Evolutionary conservation across 2,797 vertebrate genomes (phyloP), one percentile per base, ranked within the genome.

Genomic region (Hirundo rustica): DNA sequence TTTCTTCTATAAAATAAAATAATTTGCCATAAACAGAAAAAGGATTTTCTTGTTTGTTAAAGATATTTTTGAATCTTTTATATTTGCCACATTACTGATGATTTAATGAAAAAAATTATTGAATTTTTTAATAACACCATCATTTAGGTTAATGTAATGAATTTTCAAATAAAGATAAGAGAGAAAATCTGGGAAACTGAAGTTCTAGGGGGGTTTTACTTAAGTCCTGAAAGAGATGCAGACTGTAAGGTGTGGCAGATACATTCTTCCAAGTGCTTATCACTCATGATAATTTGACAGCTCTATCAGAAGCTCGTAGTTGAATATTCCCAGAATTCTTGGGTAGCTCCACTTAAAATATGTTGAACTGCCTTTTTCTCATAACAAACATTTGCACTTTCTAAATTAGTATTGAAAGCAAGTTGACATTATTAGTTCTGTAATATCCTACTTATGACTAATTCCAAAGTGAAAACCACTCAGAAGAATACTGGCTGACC

Each of bases 1-100:
- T 97, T 97, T 97, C 98, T 97, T 97, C 97, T 97, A 97, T 89
- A 94, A 97, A 98, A 98, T 98, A 98, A 98, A 98, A 98, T 95
- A 97, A 97, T 92, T 96, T 98, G 94, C 95, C 96, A 97, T 97
- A 97, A 97, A 93, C 80, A 70, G 79, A 95, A 87, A 79, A 60
- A 70, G 65, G 60, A 70, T 85, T 88, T 94, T 89, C 23, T 93
- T 95, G 36, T 91, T 66, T 64, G 5, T 83, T 13, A 25, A 27
- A 66, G 67, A 21, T 9, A 2, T 25, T 62, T 44, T 79, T 47
- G 40, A 72, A 8, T 32, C 22, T 57, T 73, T 85, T 62, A 5
- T 65, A 23, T 87, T 66, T 88, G 27, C 55, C 11, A n/a, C n/a
- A 4, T 55, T 77, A 17, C 10, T 17, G 62, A 36, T 50, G 42